Base-by-base conservation (phyloP, 30 jellyfish, hydroid and myxozoan genomes). In the Hydractinia echinata region DNA sequence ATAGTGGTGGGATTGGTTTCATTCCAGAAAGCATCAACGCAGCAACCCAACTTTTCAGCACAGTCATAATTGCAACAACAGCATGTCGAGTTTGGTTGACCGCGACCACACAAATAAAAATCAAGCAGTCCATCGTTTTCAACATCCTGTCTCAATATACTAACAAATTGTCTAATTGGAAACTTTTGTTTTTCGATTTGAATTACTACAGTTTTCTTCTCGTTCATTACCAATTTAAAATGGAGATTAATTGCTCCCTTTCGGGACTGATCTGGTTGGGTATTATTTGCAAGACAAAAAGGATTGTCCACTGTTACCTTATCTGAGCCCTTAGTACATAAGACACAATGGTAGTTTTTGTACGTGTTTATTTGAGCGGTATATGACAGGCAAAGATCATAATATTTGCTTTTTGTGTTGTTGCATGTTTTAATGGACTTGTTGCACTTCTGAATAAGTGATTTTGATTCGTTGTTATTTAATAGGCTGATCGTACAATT, bases 131-230 rank as follows among this genome's bases (percentile, higher is more conserved):
- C 19, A 4, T 44, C 51, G 9, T 44, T 64, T 6, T 13, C 10
- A 51, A 4, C 7, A 64, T 64, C 4, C 2, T 30, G 44, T 30
- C 44, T 2, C 39, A 6, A 0, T n/a, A 64, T 13, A n/a, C 74
- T 51, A 64, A 64, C 0, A 51, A 64, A 64, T 64, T 64, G 74
- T 64, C 19, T n/a, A 64, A 64, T 4, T n/a, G 74, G 74, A 64
- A 64, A 64, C 39, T 64, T 64, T 7, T 6, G 10, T 64, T 64
- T 64, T 6, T 64, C 4, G 51, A 13, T 64, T 64, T 7, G 10
- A n/a, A 6, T 64, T 13, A 64, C 19, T 7, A n/a, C 51, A 64
- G 19, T 64, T 64, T 64, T 13, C 8, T 64, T 64, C 10, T n/a
- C 19, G 19, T 6, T 13, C 74, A 64, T 6, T 64, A 7, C 18